Evolutionary conservation across 2,797 vertebrate genomes (phyloP), one percentile per base, ranked within the genome.

Genomic region (Cichlasoma orientale): DNA sequence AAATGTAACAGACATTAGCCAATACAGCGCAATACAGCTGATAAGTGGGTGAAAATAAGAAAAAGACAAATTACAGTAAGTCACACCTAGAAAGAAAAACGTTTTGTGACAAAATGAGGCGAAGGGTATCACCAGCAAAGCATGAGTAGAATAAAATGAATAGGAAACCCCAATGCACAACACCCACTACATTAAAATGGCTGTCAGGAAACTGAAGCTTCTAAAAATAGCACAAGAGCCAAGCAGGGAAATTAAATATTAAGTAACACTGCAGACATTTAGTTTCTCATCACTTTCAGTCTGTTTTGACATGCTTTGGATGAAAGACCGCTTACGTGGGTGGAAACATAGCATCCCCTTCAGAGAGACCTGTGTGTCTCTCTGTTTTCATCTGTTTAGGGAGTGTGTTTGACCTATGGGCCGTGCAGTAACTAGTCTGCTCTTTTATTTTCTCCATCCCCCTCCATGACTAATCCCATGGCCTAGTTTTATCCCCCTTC

Each of bases 231-330:
- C 78, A 69, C 21, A 19, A 57, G 72, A 83, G 55, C 77, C 70
- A 83, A 81, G 87, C 78, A 56, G 74, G 81, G 71, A 87, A 80
- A 93, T 95, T 71, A 93, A 94, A 93, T 92, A 93, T 94, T 93
- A 88, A 93, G 83, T 77, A 83, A 90, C 77, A 82, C 86, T 88
- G 90, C 90, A 92, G 89, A 90, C 73, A 80, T 92, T 87, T 86
- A 81, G 77, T 70, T 85, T 85, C 70, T 84, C 75, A 56, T 87
- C 79, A 77, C 82, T 85, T 84, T 77, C 12, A 1, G 27, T 80
- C 57, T 72, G 41, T 87, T 90, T 84, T 81, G 58, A 85, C 77
- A 80, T 18, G 18, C 29, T 78, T 69, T 61, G 27, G 38, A 79
- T 74, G 56, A 78, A 86, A 83, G 31, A 31, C 25, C 27, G 54